Conservation (phyloP, 2,797 vertebrate species). For the Phoeniculus purpureus region DNA sequence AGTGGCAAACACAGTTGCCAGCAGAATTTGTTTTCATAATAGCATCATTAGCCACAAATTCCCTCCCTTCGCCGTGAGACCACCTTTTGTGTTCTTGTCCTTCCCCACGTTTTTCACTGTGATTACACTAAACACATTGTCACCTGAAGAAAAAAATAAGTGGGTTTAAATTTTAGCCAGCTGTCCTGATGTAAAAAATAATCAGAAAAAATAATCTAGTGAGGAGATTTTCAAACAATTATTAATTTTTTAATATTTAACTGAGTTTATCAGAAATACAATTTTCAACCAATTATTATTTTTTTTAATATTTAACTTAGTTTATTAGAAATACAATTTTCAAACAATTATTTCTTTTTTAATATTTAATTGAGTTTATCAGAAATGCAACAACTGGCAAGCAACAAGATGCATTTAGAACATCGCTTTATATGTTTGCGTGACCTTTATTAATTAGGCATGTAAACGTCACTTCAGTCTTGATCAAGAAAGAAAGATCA, state of each 20-base stretch:
- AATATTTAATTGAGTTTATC: too few relatives aligned
- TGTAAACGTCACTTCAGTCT: background rate
- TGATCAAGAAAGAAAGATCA: background rate
- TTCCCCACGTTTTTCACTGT: rapidly evolving
- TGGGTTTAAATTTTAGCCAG: background rate
- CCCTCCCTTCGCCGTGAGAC: background rate
- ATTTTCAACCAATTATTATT: too few relatives aligned
- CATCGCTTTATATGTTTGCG: background rate
- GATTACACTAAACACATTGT: background rate
- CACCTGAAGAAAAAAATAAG: background rate
- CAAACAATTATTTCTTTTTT: background rate
- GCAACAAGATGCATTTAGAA: background rate
- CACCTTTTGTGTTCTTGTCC: too few relatives aligned
- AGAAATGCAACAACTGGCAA: background rate
- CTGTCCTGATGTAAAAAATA: background rate
- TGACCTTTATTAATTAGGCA: background rate
- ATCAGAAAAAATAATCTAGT: background rate
- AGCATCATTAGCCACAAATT: background rate
- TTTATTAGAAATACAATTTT: background rate
- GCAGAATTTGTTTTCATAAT: background rate
- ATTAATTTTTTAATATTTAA: constrained; percentile 36
- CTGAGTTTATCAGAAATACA: background rate
- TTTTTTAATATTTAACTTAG: background rate
- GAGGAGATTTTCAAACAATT: background rate
- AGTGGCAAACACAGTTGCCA: background rate